Conservation (phyloP, 2,888 invertebrate species). For the Phengaris arion region DNA sequence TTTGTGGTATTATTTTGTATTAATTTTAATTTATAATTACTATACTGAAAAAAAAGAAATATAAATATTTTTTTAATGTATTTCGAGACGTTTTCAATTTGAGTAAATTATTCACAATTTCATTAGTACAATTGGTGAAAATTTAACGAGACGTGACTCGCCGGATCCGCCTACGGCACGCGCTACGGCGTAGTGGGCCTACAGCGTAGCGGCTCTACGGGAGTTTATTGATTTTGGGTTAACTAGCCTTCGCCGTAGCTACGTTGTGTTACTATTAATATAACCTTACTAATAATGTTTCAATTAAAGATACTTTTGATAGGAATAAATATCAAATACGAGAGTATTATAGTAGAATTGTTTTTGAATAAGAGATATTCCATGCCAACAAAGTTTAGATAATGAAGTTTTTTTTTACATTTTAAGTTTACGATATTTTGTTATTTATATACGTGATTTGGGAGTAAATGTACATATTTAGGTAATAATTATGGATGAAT, state of each 20-base stretch:
- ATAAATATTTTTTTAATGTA: too few relatives aligned
- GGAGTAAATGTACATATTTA: too few relatives aligned
- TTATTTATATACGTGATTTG: too few relatives aligned
- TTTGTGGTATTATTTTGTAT: too few relatives aligned
- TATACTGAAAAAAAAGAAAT: too few relatives aligned
- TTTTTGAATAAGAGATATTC: background rate
- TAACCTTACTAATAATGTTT: background rate
- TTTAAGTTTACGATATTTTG: too few relatives aligned
- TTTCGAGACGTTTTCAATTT: too few relatives aligned
- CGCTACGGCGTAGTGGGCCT: conserved; percentile 36
- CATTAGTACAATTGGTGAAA: background rate
- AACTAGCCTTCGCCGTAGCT: conserved; percentile 1
- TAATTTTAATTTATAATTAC: too few relatives aligned
- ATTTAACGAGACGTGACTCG: background rate
- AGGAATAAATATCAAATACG: too few relatives aligned
- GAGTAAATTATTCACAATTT: background rate
- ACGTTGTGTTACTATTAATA: background rate
- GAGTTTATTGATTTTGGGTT: background rate
- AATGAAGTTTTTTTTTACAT: too few relatives aligned
- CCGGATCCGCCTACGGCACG: background rate
- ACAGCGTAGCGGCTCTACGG: conserved; percentile 30
- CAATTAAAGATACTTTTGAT: background rate
- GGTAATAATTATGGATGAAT: too few relatives aligned
- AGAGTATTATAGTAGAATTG: too few relatives aligned
- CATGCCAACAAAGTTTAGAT: background rate